A percentile compares a stretch with the other conserved stretches of the same genome.
Conservation (phyloP, 2,797 vertebrate genomes). For the Novumbra hubbsi region DNA sequence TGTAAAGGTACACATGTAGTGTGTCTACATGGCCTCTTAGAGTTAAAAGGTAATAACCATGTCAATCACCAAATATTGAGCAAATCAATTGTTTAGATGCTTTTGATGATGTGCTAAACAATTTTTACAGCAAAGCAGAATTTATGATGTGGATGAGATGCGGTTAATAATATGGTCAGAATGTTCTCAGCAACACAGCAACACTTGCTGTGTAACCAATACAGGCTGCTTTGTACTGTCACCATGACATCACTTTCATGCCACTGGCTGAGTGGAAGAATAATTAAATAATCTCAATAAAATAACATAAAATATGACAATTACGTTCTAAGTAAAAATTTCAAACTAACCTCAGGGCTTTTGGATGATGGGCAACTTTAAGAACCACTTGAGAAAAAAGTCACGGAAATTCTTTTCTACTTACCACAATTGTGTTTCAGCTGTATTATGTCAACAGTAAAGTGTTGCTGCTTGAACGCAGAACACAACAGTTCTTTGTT, state of each 20-base stretch:
- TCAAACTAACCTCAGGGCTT: constrained; percentile 42
- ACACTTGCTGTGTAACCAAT: background rate
- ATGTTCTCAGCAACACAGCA: background rate
- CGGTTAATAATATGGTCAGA: background rate
- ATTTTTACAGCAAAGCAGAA: background rate
- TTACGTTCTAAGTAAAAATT: constrained; percentile 39
- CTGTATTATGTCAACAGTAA: constrained; percentile 13
- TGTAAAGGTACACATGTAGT: too few species aligned
- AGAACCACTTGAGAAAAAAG: constrained; percentile 22
- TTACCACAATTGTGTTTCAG: constrained; percentile 35
- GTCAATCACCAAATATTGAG: too few species aligned
- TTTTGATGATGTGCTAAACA: background rate
- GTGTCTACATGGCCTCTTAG: background rate
- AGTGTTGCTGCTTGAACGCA: background rate
- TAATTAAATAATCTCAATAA: constrained; percentile 28
- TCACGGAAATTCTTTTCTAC: constrained; percentile 40
- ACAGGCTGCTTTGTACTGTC: constrained; percentile 3
- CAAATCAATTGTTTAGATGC: too few species aligned
- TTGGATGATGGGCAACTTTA: constrained; percentile 27
- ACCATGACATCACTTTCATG: constrained; percentile 28
- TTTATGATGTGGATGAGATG: background rate
- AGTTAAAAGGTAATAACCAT: background rate
- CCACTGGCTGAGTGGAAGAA: constrained; percentile 32
- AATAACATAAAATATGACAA: constrained; percentile 36
- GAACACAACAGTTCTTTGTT: constrained; percentile 14